Base-by-base conservation (phyloP, 2,113 vertebrate genomes). In the Ciconia boyciana region DNA sequence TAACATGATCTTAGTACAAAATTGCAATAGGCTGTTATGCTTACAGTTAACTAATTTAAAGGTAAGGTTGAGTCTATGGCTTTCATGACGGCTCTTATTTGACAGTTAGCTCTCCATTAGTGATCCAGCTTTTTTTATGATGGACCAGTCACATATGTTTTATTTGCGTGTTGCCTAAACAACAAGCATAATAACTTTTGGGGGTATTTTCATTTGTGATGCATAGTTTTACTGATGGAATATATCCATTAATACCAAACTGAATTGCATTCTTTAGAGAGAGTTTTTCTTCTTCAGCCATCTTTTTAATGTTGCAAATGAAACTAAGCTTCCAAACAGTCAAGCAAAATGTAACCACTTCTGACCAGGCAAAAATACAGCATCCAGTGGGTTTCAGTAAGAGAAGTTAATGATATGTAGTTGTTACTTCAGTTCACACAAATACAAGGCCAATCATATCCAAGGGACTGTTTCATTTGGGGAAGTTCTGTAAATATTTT, bases 101-200 rank as follows among this genome's bases (percentile, higher is more conserved):
- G 87, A 88, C 29, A 9, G 76, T 90, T 87, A 90, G 49, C 69
- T 49, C 80, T 87, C 87, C 41, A 55, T 84, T 81, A 76, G 69
- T 22, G 5, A 81, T 79, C 25, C 55, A 71, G 79, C 11, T 20
- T n/a, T 64, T 58, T 54, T 83, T 48, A 34, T 36, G 43, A 22
- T 43, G 46, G 62, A 83, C 34, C 60, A 72, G 65, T 97, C 94
- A 98, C 93, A 86, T 65, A 16, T 51, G 17, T 92, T 93, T 96
- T 95, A 96, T 94, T 87, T 96, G 83, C 32, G 29, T 76, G 39
- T 32, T 93, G 19, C 55, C 62, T 80, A 93, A 95, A 80, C 51
- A 76, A 62, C 28, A 55, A 32, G 41, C 51, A 19, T 81, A 32
- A 39, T 51, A 90, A 78, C 16, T 78, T 91, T 21, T 31, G 64